A percentile compares a stretch with the other conserved stretches of the same genome.
phyloP scores from a whole-genome alignment of 2,113 vertebrate species.

The Gyps fulvus region DNA sequence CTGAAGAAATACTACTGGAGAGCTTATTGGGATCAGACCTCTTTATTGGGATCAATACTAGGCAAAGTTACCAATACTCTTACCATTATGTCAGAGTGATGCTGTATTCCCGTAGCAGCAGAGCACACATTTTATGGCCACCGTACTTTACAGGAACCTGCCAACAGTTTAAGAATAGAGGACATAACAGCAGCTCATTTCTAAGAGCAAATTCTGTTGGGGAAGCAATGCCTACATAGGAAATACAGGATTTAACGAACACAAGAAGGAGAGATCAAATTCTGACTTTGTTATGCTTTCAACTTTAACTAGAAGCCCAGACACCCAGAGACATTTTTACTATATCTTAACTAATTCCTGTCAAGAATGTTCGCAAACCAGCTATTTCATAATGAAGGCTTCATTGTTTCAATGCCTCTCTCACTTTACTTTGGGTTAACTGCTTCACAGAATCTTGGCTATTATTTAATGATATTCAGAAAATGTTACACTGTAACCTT shows the following conservation, averaged over 20 bases:
- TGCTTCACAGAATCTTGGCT: neutral
- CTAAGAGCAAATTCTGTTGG: neutral
- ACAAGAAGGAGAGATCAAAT: neutral
- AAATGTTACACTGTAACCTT: neutral
- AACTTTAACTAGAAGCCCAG: neutral
- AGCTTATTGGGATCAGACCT: neutral
- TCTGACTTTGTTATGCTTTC: neutral
- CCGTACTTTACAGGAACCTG: neutral
- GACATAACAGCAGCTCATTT: neutral
- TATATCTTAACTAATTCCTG: neutral
- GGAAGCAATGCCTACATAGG: neutral
- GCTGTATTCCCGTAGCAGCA: neutral
- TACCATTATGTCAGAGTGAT: neutral
- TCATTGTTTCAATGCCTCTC: neutral
- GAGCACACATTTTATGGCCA: neutral
- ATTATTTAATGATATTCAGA: neutral
- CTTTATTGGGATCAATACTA: neutral
- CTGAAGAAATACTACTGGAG: neutral
- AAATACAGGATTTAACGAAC: neutral
- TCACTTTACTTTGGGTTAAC: neutral
- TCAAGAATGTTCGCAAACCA: neutral
- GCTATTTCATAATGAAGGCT: neutral
- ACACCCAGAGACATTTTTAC: neutral
- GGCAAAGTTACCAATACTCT: neutral
- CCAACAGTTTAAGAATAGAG: neutral